Conservation (phyloP, 2,113 vertebrate species). For the Alligator sinensis region DNA sequence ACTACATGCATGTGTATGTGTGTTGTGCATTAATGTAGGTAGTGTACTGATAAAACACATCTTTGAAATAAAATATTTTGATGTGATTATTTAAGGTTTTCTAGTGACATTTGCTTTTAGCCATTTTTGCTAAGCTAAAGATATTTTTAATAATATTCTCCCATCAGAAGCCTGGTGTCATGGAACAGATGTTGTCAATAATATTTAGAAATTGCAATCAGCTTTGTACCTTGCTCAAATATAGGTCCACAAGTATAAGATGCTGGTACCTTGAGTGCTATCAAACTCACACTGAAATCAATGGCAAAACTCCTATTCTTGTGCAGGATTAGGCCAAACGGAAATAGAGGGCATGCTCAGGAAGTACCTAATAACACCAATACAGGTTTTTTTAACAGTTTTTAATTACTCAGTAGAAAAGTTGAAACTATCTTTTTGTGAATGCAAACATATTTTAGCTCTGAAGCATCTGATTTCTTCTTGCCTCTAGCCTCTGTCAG, state of each 20-base stretch:
- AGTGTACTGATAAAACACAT: slow-evolving; percentile 8
- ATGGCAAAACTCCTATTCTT: background rate
- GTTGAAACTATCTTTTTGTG: slow-evolving; percentile 56
- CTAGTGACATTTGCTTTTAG: slow-evolving; percentile 21
- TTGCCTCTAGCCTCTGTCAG: slow-evolving; percentile 86
- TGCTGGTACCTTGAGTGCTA: background rate
- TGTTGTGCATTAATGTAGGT: background rate
- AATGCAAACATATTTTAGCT: slow-evolving; percentile 70
- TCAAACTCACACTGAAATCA: background rate
- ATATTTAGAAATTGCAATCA: background rate
- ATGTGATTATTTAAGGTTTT: slow-evolving; percentile 12
- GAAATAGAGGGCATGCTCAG: background rate
- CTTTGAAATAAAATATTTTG: slow-evolving; percentile 40
- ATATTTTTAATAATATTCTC: background rate
- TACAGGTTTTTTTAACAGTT: slow-evolving; percentile 48
- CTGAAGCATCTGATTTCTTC: slow-evolving; percentile 76
- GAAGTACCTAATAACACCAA: background rate
- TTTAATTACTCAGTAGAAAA: slow-evolving; percentile 78
- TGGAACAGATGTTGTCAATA: background rate
- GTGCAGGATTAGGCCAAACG: background rate
- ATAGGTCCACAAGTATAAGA: no score
- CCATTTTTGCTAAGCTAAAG: slow-evolving; percentile 7
- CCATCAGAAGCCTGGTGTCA: slow-evolving; percentile 4
- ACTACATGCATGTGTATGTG: background rate
- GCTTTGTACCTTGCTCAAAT: no score